phyloP scores from a whole-genome alignment of 2,113 vertebrate species.

The Origma solitaria region DNA sequence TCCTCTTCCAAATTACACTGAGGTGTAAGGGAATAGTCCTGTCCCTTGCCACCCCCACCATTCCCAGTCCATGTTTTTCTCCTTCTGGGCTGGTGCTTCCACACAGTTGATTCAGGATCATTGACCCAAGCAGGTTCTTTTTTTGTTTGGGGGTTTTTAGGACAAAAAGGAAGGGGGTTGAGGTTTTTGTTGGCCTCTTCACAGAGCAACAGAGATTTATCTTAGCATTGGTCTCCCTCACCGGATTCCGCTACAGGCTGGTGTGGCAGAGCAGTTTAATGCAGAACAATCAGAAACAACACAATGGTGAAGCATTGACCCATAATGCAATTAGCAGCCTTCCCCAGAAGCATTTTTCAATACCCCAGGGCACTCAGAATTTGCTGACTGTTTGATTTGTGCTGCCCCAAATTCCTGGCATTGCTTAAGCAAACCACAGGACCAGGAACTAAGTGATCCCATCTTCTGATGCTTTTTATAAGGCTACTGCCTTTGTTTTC shows the following conservation, averaged over 20 bases:
- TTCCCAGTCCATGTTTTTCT: neutral
- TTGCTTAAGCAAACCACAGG: conserved; percentile 19
- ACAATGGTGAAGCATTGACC: conserved; percentile 1
- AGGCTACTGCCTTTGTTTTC: neutral
- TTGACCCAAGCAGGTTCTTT: neutral
- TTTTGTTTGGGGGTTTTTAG: neutral
- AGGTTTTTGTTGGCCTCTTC: neutral
- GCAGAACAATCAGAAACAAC: neutral
- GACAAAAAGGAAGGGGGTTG: neutral
- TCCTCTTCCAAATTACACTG: neutral
- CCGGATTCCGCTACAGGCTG: neutral
- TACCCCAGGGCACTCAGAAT: conserved; percentile 1
- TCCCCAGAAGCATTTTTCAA: conserved; percentile 18
- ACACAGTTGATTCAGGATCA: neutral
- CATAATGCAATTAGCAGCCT: neutral
- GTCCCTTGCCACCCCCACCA: rapidly evolving
- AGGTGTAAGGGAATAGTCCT: neutral
- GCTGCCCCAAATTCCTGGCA: conserved; percentile 5
- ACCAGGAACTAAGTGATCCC: neutral
- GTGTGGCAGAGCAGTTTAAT: neutral
- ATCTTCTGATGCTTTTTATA: neutral
- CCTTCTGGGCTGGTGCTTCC: neutral
- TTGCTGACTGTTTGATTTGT: conserved; percentile 22
- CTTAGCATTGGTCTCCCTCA: rapidly evolving
- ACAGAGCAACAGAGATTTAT: neutral